phyloP scores from a whole-genome alignment of 2,113 vertebrate genomes.

The Chunga burmeisteri region DNA sequence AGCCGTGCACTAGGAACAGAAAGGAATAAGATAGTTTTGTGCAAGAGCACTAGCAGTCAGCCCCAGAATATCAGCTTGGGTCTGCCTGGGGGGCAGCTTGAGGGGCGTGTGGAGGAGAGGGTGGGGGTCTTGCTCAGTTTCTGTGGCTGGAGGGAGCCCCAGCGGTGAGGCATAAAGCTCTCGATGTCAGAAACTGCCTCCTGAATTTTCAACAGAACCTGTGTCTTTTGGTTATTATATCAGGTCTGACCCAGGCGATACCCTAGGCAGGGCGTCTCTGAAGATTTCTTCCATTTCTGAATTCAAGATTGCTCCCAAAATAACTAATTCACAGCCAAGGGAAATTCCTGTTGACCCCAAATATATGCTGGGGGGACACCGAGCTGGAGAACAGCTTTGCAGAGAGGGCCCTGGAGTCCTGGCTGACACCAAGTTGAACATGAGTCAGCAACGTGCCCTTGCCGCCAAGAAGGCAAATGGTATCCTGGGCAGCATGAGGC shows the following conservation, averaged over 20 bases:
- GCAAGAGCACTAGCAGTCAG: fast-evolving
- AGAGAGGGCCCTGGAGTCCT: background rate
- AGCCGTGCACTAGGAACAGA: background rate
- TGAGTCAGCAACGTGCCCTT: background rate
- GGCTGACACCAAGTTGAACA: background rate
- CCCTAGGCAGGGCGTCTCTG: background rate
- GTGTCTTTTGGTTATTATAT: background rate
- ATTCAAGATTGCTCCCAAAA: background rate
- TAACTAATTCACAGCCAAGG: background rate
- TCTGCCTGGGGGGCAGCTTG: background rate
- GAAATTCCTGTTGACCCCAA: background rate
- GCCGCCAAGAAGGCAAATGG: fast-evolving
- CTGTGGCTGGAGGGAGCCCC: background rate
- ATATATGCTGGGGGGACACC: background rate
- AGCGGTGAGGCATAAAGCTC: background rate
- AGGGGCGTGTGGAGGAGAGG: fast-evolving
- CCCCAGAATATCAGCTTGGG: background rate
- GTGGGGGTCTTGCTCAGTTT: background rate
- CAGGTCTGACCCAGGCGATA: background rate
- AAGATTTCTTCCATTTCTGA: background rate
- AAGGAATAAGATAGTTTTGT: background rate
- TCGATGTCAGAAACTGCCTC: background rate
- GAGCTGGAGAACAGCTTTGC: background rate
- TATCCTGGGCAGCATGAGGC: background rate
- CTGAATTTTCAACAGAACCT: background rate